Evolutionary conservation across 2,113 vertebrate species (phyloP).

Genomic region (Manacus vitellinus): DNA sequence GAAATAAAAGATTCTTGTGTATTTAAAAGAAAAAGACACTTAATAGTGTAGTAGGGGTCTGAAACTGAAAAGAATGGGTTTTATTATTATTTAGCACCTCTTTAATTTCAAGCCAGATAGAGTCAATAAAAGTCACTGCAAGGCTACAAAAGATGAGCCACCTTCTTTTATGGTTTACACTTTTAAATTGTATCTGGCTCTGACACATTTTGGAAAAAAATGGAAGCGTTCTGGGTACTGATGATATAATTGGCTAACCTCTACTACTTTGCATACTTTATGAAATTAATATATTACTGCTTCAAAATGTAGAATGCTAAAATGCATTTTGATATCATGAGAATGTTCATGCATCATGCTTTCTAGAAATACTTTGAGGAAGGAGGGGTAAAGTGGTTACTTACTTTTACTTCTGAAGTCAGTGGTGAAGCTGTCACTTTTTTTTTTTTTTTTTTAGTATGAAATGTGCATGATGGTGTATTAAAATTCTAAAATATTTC

Average conservation of each 20-base stretch:
- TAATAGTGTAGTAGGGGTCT: background rate
- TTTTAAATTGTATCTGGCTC: background rate
- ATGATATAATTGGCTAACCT: background rate
- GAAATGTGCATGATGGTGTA: background rate
- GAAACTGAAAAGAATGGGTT: background rate
- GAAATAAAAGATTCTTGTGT: background rate
- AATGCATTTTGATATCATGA: background rate
- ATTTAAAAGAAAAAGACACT: background rate
- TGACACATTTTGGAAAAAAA: background rate
- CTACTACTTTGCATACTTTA: background rate
- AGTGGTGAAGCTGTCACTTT: background rate
- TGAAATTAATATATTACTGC: background rate
- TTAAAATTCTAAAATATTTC: background rate
- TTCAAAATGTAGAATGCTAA: background rate
- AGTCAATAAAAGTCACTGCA: background rate
- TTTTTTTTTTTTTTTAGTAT: background rate
- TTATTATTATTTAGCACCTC: background rate
- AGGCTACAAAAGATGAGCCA: background rate
- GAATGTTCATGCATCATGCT: background rate
- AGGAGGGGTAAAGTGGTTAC: background rate
- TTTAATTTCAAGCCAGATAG: background rate
- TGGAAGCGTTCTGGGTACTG: background rate
- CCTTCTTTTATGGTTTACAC: background rate
- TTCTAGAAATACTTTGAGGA: background rate
- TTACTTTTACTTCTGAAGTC: background rate